Percentiles rank a stretch among this genome's conserved stretches.
Conservation (phyloP, 92 coral and sea anemone species). For the Montipora capitata region DNA sequence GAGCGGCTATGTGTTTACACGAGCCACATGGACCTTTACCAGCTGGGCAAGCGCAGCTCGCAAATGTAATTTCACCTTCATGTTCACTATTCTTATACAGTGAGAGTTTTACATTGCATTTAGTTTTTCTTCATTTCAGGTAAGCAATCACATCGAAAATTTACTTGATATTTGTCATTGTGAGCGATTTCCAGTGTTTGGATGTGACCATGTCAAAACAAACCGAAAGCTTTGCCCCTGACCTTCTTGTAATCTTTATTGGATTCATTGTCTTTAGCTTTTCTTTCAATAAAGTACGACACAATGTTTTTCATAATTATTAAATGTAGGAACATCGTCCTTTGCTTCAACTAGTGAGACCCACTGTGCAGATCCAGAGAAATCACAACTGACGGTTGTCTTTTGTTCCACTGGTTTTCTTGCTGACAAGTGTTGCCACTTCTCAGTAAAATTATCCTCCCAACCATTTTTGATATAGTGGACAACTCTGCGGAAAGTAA, state of each 20-base stretch:
- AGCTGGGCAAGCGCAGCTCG: constrained; percentile 82
- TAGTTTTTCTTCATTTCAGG: constrained; percentile 73
- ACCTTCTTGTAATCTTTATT: constrained; percentile 78
- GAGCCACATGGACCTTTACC: constrained; percentile 72
- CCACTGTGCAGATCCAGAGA: constrained; percentile 73
- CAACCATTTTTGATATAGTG: constrained; percentile 71
- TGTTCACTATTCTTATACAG: constrained; percentile 64
- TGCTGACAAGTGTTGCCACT: constrained; percentile 48
- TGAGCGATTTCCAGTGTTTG: constrained; percentile 67
- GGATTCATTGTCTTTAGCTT: constrained; percentile 73
- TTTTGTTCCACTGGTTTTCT: constrained; percentile 36
- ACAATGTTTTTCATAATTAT: constrained; percentile 64
- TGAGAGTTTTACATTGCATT: constrained; percentile 68
- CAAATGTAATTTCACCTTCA: constrained; percentile 77
- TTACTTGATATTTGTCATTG: constrained; percentile 53
- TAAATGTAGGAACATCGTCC: constrained; percentile 64
- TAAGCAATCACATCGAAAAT: constrained; percentile 73
- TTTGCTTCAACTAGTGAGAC: constrained; percentile 53
- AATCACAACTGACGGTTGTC: constrained; percentile 53
- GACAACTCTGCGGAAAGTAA: constrained; percentile 25
- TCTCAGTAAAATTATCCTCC: constrained; percentile 63
- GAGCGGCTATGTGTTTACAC: constrained; percentile 74
- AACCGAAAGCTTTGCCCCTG: constrained; percentile 76
- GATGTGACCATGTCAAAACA: constrained; percentile 77
- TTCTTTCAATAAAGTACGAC: constrained; percentile 76